phyloP scores from a whole-genome alignment of 2,113 vertebrate species.

The Myotis lucifugus region DNA sequence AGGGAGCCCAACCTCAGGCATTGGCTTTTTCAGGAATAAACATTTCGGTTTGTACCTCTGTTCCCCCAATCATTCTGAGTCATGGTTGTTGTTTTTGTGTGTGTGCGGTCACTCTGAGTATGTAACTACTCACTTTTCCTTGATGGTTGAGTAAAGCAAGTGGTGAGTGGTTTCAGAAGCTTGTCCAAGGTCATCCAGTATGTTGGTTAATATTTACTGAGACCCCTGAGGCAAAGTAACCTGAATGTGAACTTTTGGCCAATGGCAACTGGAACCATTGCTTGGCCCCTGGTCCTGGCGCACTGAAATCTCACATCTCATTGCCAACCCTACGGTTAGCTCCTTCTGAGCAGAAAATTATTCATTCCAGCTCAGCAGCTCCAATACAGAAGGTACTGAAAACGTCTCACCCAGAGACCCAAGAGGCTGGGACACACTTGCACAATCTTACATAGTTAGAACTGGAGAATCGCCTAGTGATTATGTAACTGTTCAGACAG shows the following conservation, averaged over 20 bases:
- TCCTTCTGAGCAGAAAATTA: conserved; percentile 44
- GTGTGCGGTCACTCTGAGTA: background rate
- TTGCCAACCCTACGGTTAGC: background rate
- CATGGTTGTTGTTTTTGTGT: background rate
- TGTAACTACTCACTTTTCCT: background rate
- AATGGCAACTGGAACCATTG: background rate
- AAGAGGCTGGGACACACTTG: background rate
- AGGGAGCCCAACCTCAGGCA: background rate
- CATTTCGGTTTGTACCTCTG: background rate
- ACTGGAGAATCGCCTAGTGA: background rate
- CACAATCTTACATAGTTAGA: background rate
- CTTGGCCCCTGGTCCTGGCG: background rate
- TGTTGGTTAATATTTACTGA: conserved; percentile 61
- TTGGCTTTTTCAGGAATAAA: background rate
- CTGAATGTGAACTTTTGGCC: conserved; percentile 2
- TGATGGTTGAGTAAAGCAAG: background rate
- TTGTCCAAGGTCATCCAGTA: conserved; percentile 25
- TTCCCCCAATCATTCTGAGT: background rate
- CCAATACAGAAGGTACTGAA: background rate
- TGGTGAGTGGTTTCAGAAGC: background rate
- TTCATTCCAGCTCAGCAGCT: background rate
- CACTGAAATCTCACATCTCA: background rate
- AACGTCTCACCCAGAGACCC: background rate
- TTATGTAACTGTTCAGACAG: background rate
- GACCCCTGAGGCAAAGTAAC: conserved; percentile 42